Conservation (phyloP, 2,797 vertebrate species). For the Sebastes iracundus region DNA sequence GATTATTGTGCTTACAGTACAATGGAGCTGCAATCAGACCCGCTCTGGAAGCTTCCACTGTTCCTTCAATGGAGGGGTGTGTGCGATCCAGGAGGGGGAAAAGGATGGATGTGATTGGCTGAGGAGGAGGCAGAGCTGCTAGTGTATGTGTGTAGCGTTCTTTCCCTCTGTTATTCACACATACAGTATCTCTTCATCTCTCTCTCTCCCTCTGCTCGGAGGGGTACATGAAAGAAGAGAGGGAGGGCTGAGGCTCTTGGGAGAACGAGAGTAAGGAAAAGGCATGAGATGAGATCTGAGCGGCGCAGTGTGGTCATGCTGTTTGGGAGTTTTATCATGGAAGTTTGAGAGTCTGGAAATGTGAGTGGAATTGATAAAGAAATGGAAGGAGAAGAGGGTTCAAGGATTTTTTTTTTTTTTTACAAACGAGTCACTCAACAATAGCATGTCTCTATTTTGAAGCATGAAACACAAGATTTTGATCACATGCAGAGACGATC, state of each 20-base stretch:
- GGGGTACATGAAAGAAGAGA: slow-evolving; percentile 21
- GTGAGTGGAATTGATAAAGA: not conserved
- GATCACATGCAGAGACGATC: not conserved
- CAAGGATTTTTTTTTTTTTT: not conserved
- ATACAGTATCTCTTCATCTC: slow-evolving; percentile 47
- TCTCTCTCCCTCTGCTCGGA: slow-evolving; percentile 18
- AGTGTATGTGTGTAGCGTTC: slow-evolving; percentile 3
- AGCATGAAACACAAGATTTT: not conserved
- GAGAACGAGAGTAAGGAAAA: slow-evolving; percentile 23
- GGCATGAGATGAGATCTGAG: slow-evolving; percentile 41
- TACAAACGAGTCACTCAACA: not conserved
- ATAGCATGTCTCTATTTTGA: not conserved
- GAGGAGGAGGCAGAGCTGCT: slow-evolving; percentile 10
- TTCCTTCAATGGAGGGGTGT: slow-evolving; percentile 52
- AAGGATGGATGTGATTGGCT: slow-evolving; percentile 39
- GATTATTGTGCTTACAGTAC: slow-evolving; percentile 43
- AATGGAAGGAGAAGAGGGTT: no score
- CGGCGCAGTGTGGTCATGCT: slow-evolving; percentile 10
- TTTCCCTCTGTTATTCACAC: slow-evolving; percentile 8
- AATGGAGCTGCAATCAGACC: slow-evolving; percentile 45
- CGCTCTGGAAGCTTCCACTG: slow-evolving; percentile 52
- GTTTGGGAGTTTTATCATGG: slow-evolving; percentile 22
- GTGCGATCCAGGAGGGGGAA: slow-evolving; percentile 12
- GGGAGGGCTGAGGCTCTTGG: slow-evolving; percentile 15
- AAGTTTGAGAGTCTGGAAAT: slow-evolving; percentile 13